Base-by-base conservation (phyloP, 2,888 invertebrate species). In the Antheraea yamamai region DNA sequence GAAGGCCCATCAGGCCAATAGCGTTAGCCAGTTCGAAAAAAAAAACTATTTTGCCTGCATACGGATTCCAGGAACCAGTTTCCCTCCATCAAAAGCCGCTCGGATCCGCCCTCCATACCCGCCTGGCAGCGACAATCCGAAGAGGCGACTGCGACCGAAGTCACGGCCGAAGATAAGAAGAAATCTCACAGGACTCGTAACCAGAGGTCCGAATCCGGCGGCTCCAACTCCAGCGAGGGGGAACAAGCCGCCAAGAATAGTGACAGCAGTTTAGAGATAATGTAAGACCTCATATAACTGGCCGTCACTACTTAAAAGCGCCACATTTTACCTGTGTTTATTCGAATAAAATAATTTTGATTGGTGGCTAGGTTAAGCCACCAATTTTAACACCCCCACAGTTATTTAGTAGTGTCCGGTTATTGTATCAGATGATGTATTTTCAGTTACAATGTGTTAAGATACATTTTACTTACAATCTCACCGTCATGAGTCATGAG, bases 81-180 rank as follows among this genome's bases (percentile, higher is more conserved):
- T 89, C 97, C 97, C 30, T 95, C 96, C 18, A 95, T 97, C 4
- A 96, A 95, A 82, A 90, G 94, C 18, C 95, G 96, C 3, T 92
- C 95, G 0, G 95, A 96, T 47, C 96, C 96, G 0, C 96, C 96
- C 1, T 97, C 97, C 1, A 97, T 98, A 81, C 97, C 98, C 30
- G 96, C 97, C 20, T 98, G 98, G 98, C 97, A 98, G 88, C 91
- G 97, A 77, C 96, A 96, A 73, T 95, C 97, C 83, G 93, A 96
- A 86, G 92, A 95, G 88, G 92, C 94, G 1, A 84, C 89, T 0
- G 88, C 93, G 73, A 88, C 91, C 0, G 92, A 90, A 64, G 86
- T 77, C 0, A 80, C 81, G 0, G 74, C 75, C 0, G 89, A 89
- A 23, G 93, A 92, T 16, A 89, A 92, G 83, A 91, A 91, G 83